Evolutionary conservation across 1,140 invertebrate genomes (phyloP), one percentile per base, ranked within the genome.

Genomic region (Euwallacea fornicatus): DNA sequence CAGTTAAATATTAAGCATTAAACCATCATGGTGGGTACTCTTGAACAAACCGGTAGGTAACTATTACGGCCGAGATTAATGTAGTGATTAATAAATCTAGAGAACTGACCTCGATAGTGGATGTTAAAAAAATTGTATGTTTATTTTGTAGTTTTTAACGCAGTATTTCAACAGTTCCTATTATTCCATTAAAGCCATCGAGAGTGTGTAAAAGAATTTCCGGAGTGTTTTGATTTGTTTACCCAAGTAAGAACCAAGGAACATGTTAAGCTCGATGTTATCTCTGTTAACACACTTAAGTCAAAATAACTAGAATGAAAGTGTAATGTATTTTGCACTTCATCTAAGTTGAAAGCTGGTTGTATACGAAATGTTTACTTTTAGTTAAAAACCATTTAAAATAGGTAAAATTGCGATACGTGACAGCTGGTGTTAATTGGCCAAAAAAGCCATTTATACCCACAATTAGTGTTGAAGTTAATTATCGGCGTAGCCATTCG

Each of bases 21-120:
- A 33, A 33, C 21, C 21, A 33, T 33, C 21, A 33, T 33, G 21
- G 21, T 33, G 21, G 21, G 21, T 33, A 33, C 21, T 33, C 47
- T 50, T 50, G 47, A 50, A 50, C 13, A 50, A 50, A 50, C 47
- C 47, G 13, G 47, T 50, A 50, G 47, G 47, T 11, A 50, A 50
- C 47, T 50, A 13, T 50, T 50, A 50, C 47, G 6, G 47, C 13
- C 13, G 10, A 50, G 10, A 50, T 50, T 50, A 13, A 50, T 2
- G 47, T 50, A 50, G 13, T 50, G 13, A 33, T 33, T 33, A 33
- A 33, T 33, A 33, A 33, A 33, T 33, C 21, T 33, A 33, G 21
- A 33, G 21, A 33, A 33, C 1, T 33, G 21, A 33, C 21, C 21
- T 33, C 21, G 21, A 33, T 33, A 33, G 4, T 33, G 21, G 21